phyloP scores from a whole-genome alignment of 2,797 vertebrate species.

The Acestrorhynchus altus region DNA sequence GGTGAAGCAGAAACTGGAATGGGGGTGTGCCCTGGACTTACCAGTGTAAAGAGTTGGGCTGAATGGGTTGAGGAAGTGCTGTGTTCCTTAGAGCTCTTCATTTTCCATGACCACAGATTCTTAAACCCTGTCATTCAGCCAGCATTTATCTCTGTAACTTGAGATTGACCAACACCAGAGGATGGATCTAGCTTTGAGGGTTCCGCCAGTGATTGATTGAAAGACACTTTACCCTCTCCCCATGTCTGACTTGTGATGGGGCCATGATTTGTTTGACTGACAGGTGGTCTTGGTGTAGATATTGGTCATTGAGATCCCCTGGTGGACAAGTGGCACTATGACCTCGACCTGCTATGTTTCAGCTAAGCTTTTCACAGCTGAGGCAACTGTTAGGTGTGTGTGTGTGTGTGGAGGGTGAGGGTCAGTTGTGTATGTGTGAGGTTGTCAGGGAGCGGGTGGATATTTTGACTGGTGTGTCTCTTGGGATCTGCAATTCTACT shows the following conservation, averaged over 20 bases:
- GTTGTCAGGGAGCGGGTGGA: conserved; percentile 32
- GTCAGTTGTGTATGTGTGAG: conserved; percentile 42
- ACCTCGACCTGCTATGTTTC: conserved; percentile 42
- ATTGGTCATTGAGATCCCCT: conserved; percentile 23
- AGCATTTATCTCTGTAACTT: conserved; percentile 53
- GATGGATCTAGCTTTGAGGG: conserved; percentile 7
- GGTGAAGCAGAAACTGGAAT: conserved; percentile 2
- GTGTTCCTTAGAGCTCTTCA: conserved; percentile 29
- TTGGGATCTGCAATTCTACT: conserved; percentile 34
- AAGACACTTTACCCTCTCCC: conserved; percentile 29
- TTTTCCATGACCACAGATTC: conserved; percentile 49
- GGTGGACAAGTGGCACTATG: conserved; percentile 41
- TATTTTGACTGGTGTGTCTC: conserved; percentile 51
- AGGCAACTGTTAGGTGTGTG: conserved; percentile 43
- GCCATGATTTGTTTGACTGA: conserved; percentile 40
- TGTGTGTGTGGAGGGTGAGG: conserved; percentile 23
- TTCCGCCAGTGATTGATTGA: conserved; percentile 43
- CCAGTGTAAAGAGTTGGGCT: conserved; percentile 39
- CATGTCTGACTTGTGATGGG: not conserved
- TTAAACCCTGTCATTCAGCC: conserved; percentile 47
- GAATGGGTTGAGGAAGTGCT: conserved; percentile 12
- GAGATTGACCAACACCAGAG: conserved; percentile 37
- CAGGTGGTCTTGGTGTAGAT: conserved; percentile 28
- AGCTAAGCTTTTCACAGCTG: conserved; percentile 41
- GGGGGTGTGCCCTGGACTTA: conserved; percentile 37